A percentile compares a stretch with the other conserved stretches of the same genome.
Evolutionary conservation across 2,113 vertebrate species (phyloP).

Genomic region (Chascanopsetta lugubris): DNA sequence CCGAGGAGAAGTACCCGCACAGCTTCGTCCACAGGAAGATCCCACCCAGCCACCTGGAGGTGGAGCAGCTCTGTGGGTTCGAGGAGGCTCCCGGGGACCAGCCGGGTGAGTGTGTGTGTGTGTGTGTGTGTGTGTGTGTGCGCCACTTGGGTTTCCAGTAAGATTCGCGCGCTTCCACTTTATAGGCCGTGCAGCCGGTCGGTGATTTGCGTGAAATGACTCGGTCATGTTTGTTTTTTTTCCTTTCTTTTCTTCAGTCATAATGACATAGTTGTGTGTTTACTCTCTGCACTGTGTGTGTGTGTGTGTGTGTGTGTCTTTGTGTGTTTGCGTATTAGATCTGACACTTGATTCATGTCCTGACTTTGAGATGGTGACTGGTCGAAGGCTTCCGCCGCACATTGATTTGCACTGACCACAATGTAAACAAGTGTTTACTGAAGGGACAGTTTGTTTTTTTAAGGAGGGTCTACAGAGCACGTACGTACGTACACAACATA

Average conservation of each 20-base stretch:
- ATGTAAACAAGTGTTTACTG: no score
- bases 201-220: conserved; percentile 13
- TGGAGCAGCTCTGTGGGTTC: conserved; percentile 78
- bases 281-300: not conserved
- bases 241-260: not conserved
- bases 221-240: not conserved
- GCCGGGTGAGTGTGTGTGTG: conserved; percentile 44
- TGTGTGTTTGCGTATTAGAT: not conserved
- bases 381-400: not conserved
- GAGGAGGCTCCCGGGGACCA: conserved; percentile 67
- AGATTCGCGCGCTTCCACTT: no score
- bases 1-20: conserved; percentile 88
- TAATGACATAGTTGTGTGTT: not conserved
- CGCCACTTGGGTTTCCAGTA: no score
- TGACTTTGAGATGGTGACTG: not conserved
- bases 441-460: no score
- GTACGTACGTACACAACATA: no score
- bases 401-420: no score
- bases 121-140: no score
- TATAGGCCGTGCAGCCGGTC: not conserved
- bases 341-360: no score
- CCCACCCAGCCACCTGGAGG: conserved; percentile 80
- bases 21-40: conserved; percentile 86
- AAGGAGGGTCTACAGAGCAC: no score
- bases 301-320: not conserved